A percentile compares a stretch with the other conserved stretches of the same genome.
Conservation (phyloP, 2,888 invertebrate species). For the Halictus ligatus region DNA sequence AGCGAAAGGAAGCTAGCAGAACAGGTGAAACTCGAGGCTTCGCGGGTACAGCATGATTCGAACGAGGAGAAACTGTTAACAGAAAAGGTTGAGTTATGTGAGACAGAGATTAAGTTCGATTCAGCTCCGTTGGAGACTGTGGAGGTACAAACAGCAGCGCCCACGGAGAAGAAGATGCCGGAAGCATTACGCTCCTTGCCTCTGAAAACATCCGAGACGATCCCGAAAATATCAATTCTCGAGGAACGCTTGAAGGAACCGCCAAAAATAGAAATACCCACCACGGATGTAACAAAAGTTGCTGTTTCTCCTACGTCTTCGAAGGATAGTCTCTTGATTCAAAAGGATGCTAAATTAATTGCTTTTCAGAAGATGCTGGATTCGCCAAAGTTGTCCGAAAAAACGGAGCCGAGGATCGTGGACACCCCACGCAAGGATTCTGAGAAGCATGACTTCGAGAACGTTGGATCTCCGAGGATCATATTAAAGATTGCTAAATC, state of each 20-base stretch:
- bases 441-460: constrained; percentile 79
- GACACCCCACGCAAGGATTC: constrained; percentile 79
- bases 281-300: constrained; percentile 70
- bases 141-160: constrained; percentile 5
- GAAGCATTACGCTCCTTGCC: constrained; percentile 31
- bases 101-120: background rate
- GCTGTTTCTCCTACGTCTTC: constrained; percentile 72
- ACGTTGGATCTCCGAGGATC: constrained; percentile 82
- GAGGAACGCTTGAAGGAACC: constrained; percentile 81
- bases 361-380: constrained; percentile 74
- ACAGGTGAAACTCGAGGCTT: constrained; percentile 62
- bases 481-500: constrained; percentile 83
- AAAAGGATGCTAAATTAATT: constrained; percentile 74
- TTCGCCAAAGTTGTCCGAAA: constrained; percentile 71
- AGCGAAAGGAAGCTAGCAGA: constrained; percentile 77
- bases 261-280: constrained; percentile 81
- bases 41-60: constrained; percentile 26
- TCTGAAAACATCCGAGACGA: constrained; percentile 64
- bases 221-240: constrained; percentile 78
- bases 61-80: background rate
- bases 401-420: constrained; percentile 68
- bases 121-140: constrained; percentile 16
- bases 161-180: background rate
- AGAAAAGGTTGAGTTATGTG: background rate
- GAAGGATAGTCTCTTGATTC: constrained; percentile 78